Evolutionary conservation across 2,888 invertebrate species (phyloP), one percentile per base, ranked within the genome.

Genomic region (Margaritifera margaritifera): DNA sequence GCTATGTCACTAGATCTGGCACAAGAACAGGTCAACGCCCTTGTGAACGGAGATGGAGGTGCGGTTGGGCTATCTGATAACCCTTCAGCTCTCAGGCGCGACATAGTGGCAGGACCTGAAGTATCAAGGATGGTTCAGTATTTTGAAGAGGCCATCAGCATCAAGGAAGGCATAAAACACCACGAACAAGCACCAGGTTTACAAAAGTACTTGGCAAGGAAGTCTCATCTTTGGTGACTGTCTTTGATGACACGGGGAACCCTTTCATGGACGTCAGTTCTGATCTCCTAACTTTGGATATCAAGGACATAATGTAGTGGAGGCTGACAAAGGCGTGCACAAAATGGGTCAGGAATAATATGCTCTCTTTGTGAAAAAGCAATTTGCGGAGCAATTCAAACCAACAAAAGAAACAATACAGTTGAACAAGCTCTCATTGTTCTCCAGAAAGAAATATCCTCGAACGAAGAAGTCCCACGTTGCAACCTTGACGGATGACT

Each of bases 251-350:
- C 20, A 22, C 53, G 24, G 63, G 63, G 19, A 68, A 63, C 55
- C 68, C 63, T 19, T 63, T 68, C n/a, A 6, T 18, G n/a, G 68
- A 68, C 15, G 31, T 51, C n/a, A 68, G 63, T 63, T 20, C 15
- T 6, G 58, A 68, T 53, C 22, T 68, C 31, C n/a, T 68, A 8
- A 25, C 42, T 18, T 52, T 68, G 19, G 63, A 62, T 52, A 58
- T 52, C 11, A 68, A 63, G 31, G 56, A 59, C 6, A 62, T 68
- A n/a, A 55, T 52, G 4, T 68, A 20, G 53, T 63, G 6, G 24
- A 68, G 27, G 56, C 59, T n/a, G 68, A 59, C 4, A n/a, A 57
- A 3, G 1, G n/a, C 20, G 56, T 64, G 20, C 42, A 64, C 20
- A 55, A 58, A 3, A 19, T 58, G 20, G 56, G 62, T 5, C 62